Evolutionary conservation across 2,113 vertebrate genomes (phyloP), one percentile per base, ranked within the genome.

Genomic region (Actinemys pallida): DNA sequence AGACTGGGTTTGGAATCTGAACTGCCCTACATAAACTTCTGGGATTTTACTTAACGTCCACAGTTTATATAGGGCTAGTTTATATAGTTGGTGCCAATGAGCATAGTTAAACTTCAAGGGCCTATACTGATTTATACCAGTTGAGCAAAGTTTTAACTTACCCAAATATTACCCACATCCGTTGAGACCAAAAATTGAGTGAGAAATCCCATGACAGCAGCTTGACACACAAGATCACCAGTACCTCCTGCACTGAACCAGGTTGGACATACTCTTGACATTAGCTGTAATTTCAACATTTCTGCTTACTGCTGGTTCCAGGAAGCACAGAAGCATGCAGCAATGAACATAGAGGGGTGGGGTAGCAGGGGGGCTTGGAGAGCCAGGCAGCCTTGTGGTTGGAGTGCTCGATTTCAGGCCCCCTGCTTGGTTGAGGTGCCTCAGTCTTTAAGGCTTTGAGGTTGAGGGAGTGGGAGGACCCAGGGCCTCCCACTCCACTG

Each of bases 301-400:
- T 94, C 35, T 88, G 10, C 31, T 83, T 75, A 11, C 50, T 83
- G 29, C 27, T 87, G 35, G 47, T 62, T 3, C 56, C 84, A 25
- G 91, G 54, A 14, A 3, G 10, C 54, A 8, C 22, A 54, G 4
- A 81, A 16, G 35, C 9, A 1, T 53, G 8, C 59, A 89, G 83
- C 0, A 0, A 54, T 54, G 42, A 31, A 25, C 12, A 1, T 5
- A n/a, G 2, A 39, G n/a, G n/a, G 16, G 9, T 10, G 9, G n/a
- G n/a, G 9, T 39, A 72, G 22, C 4, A 72, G 35, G 35, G 65
- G n/a, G 19, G n/a, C 65, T 72, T 72, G 65, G 65, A 72, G n/a
- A 10, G 16, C n/a, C 65, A 72, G 5, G 19, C 10, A 19, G 65
- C 3, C 65, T 72, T 39, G 8, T 39, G n/a, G 65, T n/a, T n/a